Evolutionary conservation across 2,113 vertebrate species (phyloP), one percentile per base, ranked within the genome.

Genomic region (Alosa alosa): DNA sequence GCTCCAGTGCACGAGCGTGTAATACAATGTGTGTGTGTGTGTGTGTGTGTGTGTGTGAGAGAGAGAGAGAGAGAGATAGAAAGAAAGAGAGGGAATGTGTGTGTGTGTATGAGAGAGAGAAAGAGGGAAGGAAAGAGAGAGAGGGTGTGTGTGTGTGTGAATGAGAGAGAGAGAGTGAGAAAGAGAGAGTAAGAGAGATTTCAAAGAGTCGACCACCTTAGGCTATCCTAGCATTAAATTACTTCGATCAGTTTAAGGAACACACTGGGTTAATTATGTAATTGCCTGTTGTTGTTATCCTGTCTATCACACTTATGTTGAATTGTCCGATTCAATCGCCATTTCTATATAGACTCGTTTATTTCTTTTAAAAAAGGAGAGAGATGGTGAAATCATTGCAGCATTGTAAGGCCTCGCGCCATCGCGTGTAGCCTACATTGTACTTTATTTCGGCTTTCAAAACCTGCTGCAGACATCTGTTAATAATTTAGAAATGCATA

Each of bases 381-480:
- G 72, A 52, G 8, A 49, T 86, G 55, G 17, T 60, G 64, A 88
- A 86, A 49, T 88, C 49, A 41, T 60, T 82, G 82, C 11, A 20
- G 46, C 52, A 49, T 36, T 91, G 87, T 89, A 88, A 88, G 78
- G 83, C 86, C 86, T 90, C 85, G 85, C 46, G 68, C 88, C 84
- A 85, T 81, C 57, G 83, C 88, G 87, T 86, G 87, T 86, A 89
- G 18, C 47, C 84, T 41, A 78, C 81, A 50, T 88, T 39, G 86
- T 88, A 86, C 82, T 88, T 89, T 87, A 90, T 91, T 88, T 81
- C 83, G 81, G 85, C 87, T 55, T 89, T 91, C 45, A 83, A 89
- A 94, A 89, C 46, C 86, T 89, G 88, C 91, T 86, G 85, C 89
- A 90, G 88, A 93, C 95, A 95, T 95, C 93, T 95, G 94, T 89